A percentile compares a stretch with the other conserved stretches of the same genome.
Conservation (phyloP, 23 tunicate species). For the Aplidium turbinatum region DNA sequence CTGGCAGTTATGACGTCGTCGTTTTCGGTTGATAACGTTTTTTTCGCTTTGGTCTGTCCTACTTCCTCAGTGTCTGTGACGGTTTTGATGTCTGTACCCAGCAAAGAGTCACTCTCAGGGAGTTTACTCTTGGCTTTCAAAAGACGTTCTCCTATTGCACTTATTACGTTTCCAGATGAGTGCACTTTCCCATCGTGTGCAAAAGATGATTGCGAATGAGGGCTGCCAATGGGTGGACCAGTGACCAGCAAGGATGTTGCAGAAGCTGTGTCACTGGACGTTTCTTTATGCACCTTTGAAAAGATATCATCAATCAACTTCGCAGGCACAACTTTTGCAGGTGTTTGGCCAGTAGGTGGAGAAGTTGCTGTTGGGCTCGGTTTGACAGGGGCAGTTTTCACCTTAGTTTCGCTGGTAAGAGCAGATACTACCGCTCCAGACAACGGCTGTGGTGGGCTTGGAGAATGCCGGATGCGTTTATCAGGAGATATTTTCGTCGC, state of each 20-base stretch:
- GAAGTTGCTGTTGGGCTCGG: constrained; percentile 2
- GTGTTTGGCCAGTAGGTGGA: not conserved
- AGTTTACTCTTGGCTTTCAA: constrained; percentile 5
- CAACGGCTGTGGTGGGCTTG: not conserved
- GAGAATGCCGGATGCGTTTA: too few species aligned
- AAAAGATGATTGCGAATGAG: not conserved
- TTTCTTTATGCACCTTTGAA: constrained; percentile 39
- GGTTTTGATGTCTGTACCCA: not conserved
- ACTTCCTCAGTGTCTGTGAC: not conserved
- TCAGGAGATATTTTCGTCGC: not conserved
- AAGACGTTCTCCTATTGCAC: constrained; percentile 29
- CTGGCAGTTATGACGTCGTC: too few species aligned
- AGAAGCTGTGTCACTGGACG: not conserved
- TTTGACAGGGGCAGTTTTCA: not conserved
- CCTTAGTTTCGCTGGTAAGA: constrained; percentile 16
- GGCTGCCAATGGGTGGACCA: not conserved
- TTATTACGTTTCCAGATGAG: constrained; percentile 2
- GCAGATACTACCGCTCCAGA: constrained; percentile 20
- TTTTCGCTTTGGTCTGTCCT: too few species aligned
- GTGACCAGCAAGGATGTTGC: not conserved
- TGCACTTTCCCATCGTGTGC: not conserved
- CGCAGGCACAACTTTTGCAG: constrained; percentile 35
- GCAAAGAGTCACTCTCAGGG: not conserved
- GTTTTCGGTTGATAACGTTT: too few species aligned
- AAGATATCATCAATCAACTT: constrained; percentile 51